Evolutionary conservation across 2,888 invertebrate species (phyloP).

Genomic region (Ophion slaviceki): DNA sequence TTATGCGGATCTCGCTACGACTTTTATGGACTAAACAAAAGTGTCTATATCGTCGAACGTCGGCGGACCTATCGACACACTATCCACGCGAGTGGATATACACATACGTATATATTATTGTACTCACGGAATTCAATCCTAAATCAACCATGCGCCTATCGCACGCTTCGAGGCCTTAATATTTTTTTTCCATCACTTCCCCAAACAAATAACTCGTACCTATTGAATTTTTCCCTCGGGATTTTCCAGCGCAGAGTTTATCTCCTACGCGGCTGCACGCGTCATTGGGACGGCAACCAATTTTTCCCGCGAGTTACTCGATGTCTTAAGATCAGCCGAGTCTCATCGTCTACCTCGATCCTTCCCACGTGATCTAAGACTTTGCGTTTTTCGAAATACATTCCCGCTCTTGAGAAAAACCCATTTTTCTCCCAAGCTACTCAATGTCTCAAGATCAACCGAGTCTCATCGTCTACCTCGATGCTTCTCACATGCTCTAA

Average conservation of each 20-base stretch:
- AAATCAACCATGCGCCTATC: slow-evolving; percentile 15
- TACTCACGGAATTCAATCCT: slow-evolving; percentile 9
- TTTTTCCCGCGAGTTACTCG: background rate
- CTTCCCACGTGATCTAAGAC: background rate
- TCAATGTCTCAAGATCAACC: background rate
- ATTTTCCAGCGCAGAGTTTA: background rate
- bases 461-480: background rate
- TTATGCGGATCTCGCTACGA: slow-evolving; percentile 55
- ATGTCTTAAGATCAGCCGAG: too few species aligned
- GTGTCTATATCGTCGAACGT: slow-evolving; percentile 50
- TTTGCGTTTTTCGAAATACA: background rate
- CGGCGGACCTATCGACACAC: slow-evolving; percentile 48
- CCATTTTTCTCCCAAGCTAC: background rate
- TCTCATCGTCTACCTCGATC: background rate
- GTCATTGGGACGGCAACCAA: background rate
- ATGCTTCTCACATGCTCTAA: background rate
- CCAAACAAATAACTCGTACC: slow-evolving; percentile 1
- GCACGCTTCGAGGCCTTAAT: slow-evolving; percentile 2
- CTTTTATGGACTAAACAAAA: slow-evolving; percentile 63
- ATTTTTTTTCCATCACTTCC: slow-evolving; percentile 17
- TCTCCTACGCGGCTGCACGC: background rate
- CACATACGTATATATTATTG: slow-evolving; percentile 24
- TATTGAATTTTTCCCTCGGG: background rate
- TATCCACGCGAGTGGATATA: slow-evolving; percentile 16
- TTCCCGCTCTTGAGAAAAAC: background rate